Conservation (phyloP, 2,888 invertebrate genomes). For the Sphinx pinastri region DNA sequence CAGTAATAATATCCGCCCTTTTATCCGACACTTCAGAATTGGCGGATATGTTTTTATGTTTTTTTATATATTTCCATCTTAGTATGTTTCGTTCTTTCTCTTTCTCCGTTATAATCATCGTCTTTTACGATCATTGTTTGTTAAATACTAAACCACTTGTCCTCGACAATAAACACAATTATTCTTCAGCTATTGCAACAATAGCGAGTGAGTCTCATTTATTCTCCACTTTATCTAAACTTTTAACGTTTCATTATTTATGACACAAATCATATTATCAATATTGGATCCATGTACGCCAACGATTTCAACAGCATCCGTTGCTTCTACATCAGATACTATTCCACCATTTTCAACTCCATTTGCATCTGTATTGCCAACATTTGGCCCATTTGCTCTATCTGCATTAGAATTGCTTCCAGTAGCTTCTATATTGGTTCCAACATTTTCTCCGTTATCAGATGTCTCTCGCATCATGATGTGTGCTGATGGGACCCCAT, state of each 20-base stretch:
- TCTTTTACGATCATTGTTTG: no score
- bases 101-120: no score
- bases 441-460: background rate
- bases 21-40: no score
- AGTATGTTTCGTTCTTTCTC: no score
- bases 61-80: no score
- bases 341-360: background rate
- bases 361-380: background rate
- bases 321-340: background rate
- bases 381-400: background rate
- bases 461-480: background rate
- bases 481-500: slow-evolving; percentile 33
- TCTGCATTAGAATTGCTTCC: background rate
- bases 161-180: no score
- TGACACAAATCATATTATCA: background rate
- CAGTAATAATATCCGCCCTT: no score
- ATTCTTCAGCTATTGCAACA: background rate
- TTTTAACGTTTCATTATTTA: background rate
- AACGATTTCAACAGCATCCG: background rate
- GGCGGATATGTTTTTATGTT: no score
- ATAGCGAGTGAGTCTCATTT: background rate
- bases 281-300: background rate
- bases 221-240: background rate
- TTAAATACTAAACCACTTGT: no score
- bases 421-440: background rate